Conservation (phyloP, 2,797 vertebrate genomes). For the Myotis myotis region DNA sequence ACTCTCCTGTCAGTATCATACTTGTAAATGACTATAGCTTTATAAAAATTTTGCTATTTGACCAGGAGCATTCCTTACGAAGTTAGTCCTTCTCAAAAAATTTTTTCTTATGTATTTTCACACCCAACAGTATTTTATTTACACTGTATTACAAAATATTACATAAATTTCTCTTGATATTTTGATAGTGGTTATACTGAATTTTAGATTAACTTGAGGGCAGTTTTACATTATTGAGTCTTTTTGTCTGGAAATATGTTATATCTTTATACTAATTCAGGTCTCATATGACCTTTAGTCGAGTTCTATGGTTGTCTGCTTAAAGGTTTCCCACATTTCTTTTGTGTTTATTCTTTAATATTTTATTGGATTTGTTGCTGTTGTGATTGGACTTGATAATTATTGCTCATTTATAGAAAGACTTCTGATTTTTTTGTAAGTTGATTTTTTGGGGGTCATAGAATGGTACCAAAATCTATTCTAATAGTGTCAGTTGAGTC, state of each 20-base stretch:
- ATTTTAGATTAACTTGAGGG: not conserved
- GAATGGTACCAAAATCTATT: not conserved
- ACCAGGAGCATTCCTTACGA: not conserved
- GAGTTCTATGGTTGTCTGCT: not conserved
- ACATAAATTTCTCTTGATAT: not conserved
- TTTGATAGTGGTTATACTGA: not conserved
- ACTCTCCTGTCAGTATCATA: not conserved
- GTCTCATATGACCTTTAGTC: not conserved
- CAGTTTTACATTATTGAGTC: not conserved
- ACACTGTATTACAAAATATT: not conserved
- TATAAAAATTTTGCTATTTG: not conserved
- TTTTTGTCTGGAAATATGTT: constrained; percentile 5
- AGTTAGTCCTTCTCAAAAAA: not conserved
- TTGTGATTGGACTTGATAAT: not conserved
- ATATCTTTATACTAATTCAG: not conserved
- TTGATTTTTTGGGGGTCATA: not conserved
- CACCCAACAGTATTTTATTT: not conserved
- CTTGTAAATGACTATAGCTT: not conserved
- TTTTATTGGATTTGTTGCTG: not conserved
- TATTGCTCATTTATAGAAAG: not conserved
- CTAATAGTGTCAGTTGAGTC: not conserved
- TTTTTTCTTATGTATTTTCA: not conserved
- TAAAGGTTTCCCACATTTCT: not conserved
- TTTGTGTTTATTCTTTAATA: not conserved
- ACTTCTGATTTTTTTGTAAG: not conserved